Percentiles rank a stretch among this genome's conserved stretches.
Evolutionary conservation across 2,888 invertebrate genomes (phyloP).

Genomic region (Macrostomum cliftonense): DNA sequence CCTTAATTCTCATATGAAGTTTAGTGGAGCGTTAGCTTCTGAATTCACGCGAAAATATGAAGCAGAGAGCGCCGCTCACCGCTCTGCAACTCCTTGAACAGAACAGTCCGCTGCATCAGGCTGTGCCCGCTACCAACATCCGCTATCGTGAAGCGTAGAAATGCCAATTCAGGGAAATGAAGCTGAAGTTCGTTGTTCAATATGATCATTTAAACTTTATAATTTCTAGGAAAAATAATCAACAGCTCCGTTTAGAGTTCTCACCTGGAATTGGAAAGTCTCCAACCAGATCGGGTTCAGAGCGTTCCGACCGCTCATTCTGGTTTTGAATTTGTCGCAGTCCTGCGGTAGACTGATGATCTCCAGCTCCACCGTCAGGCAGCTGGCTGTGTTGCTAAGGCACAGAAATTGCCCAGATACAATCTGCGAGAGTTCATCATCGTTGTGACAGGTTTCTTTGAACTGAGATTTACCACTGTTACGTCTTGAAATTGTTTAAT

Average conservation of each 20-base stretch:
- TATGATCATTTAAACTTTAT: no score
- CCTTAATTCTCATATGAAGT: no score
- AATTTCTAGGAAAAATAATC: no score
- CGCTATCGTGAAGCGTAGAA: conserved; percentile 62
- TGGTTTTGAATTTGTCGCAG: conserved; percentile 67
- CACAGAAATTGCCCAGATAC: conserved; percentile 81
- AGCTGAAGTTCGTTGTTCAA: conserved; percentile 30
- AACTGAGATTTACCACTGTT: no score
- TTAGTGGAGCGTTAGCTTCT: no score
- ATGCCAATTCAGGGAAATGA: conserved; percentile 64
- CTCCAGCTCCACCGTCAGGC: conserved; percentile 71
- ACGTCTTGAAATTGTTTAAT: no score
- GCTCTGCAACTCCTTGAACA: conserved; percentile 59
- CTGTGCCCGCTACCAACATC: conserved; percentile 64
- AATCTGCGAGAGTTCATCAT: conserved; percentile 38
- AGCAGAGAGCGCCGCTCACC: conserved; percentile 39
- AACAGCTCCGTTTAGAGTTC: no score
- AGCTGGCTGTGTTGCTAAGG: conserved; percentile 52
- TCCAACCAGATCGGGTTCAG: conserved; percentile 82
- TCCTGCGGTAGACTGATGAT: conserved; percentile 71
- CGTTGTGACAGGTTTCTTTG: no score
- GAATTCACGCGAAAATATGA: no score
- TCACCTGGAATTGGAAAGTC: conserved; percentile 50
- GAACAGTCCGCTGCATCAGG: conserved; percentile 65
- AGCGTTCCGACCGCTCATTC: conserved; percentile 61